Evolutionary conservation across 2,888 invertebrate species (phyloP), one percentile per base, ranked within the genome.

Genomic region (Heliconius sara): DNA sequence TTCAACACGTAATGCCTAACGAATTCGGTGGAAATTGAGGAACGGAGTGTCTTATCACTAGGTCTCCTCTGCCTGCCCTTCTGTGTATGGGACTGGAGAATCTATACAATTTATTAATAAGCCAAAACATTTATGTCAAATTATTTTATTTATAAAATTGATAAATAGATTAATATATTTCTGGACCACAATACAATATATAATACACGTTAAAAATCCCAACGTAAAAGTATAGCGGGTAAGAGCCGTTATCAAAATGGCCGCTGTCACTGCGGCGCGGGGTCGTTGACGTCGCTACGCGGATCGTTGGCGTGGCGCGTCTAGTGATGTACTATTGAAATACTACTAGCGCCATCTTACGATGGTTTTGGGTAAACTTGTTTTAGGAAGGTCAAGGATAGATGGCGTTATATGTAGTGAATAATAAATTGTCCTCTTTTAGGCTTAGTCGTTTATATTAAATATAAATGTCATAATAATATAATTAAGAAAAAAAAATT

Each of bases 191-290:
- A 68, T 52, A 52, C 52, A 52, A 52, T 52, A 22, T 52, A 22
- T 52, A 52, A 22, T 22, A 52, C 7, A 70, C 25, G 13, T 0
- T 39, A 22, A 39, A 70, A 43, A 19, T 47, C 6, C 16, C 25
- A 70, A 70, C 70, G 70, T 70, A 70, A 70, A 70, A 47, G 25
- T 70, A 7, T 70, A 70, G 78, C 77, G 77, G 73, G 80, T 81
- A 89, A 87, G 87, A 87, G 90, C 91, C 91, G 92, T 93, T 93
- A 93, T 91, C 93, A 93, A 95, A 92, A 95, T 95, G 94, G 88
- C 93, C 91, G 88, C 90, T 84, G 88, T 87, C 88, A 87, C 87
- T 87, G 87, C 85, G 84, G 86, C 83, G 89, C 79, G 83, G 88
- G 94, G 93, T 94, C 94, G 94, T 93, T 94, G 94, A 93, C 94